Evolutionary conservation across 2,113 vertebrate species (phyloP), one percentile per base, ranked within the genome.

Genomic region (Ceyx melanurus): DNA sequence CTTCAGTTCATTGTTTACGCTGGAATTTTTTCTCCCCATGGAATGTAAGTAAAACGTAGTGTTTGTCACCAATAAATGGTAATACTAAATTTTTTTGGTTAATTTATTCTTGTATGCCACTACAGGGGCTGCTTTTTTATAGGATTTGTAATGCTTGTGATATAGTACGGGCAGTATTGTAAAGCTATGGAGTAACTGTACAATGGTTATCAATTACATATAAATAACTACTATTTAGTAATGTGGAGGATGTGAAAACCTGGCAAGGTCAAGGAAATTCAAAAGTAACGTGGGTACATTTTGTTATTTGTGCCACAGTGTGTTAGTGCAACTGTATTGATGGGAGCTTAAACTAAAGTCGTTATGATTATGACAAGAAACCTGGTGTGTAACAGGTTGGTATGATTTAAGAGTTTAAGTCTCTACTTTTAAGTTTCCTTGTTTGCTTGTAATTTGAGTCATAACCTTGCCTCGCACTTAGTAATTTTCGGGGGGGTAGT

Each of bases 11-110:
- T 97, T 98, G 98, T 98, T 98, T 97, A 98, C 96, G 97, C 97
- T 98, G 97, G 97, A 97, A 97, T 97, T 97, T 98, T 98, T 97
- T 97, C 97, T 98, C 98, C 98, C 97, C 98, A 98, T 98, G 98
- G 98, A 98, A 98, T 99, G 98, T 98, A 98, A 98, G 98, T 98
- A 97, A 98, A 97, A 97, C 94, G 94, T 98, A 98, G 97, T 98
- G 97, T 98, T 97, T 98, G 97, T 98, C 98, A 97, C 96, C 97
- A 98, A 98, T 98, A 98, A 98, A 98, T 97, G 97, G 96, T 97
- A 97, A 97, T 97, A 97, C 97, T 97, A 97, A 97, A 92, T 94
- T 96, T 93, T 95, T 96, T 96, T 95, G n/a, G 96, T 97, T 97
- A 98, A 97, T 97, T 97, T 97, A 97, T 98, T 97, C 90, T 97